These are phyloP conservation scores for Vimba vimba DNA, from an alignment of 2,113 vertebrate genomes.

Conservation along the genomic window DNA sequence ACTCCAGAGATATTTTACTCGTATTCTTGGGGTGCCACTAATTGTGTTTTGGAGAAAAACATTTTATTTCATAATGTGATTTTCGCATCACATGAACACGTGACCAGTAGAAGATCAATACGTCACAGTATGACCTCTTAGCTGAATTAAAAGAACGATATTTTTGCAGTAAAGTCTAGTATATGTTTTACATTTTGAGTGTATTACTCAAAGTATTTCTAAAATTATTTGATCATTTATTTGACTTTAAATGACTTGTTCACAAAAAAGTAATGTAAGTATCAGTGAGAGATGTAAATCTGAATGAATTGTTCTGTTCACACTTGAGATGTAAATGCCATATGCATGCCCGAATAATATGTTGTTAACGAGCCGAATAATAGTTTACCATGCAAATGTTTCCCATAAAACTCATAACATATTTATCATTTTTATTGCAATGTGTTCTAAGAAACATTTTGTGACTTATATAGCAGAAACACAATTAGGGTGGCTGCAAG, in stretches of 20 bases:
- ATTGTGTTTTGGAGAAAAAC: no score
- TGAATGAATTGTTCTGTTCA: not conserved
- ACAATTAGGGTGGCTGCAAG: slow-evolving; percentile 20
- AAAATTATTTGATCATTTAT: no score
- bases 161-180: no score
- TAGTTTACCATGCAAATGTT: not conserved
- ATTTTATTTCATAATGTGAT: no score
- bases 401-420: not conserved
- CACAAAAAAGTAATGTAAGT: not conserved
- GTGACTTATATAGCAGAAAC: slow-evolving; percentile 1
- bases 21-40: no score
- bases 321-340: not conserved
- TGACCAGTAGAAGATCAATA: no score
- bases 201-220: no score
- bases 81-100: no score
- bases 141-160: no score
- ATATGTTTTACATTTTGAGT: no score
- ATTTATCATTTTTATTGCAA: slow-evolving; percentile 22
- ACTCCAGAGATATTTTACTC: no score
- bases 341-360: not conserved
- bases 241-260: not conserved
- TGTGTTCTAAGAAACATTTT: not conserved
- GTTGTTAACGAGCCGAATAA: not conserved
- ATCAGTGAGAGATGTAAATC: not conserved
- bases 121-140: no score